A percentile compares a stretch with the other conserved stretches of the same genome.
phyloP scores from a whole-genome alignment of 2,113 vertebrate species.

The Platanista minor region DNA sequence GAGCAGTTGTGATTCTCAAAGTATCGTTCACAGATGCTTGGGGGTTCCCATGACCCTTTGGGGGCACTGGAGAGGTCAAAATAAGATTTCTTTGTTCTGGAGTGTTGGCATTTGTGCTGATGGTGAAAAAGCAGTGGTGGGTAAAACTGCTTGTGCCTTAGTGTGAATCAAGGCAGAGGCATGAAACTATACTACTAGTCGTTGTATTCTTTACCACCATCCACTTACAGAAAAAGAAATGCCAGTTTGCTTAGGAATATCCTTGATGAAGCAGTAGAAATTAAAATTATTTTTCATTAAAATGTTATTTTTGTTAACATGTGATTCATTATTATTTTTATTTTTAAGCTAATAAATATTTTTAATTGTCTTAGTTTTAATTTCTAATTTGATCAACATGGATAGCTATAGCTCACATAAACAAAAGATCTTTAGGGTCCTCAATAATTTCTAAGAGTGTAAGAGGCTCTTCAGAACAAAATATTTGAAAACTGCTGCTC shows the following conservation, averaged over 20 bases:
- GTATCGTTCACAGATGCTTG: background rate
- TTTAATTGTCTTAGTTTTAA: slow-evolving; percentile 11
- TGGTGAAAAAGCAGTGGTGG: background rate
- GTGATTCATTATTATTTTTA: background rate
- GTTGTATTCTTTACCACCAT: background rate
- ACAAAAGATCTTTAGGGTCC: background rate
- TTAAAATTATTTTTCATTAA: background rate
- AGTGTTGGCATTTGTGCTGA: background rate
- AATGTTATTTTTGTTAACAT: background rate
- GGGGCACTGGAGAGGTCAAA: background rate
- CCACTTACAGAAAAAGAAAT: background rate
- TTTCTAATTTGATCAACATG: background rate
- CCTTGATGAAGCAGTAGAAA: background rate
- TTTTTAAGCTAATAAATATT: background rate
- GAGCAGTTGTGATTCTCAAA: background rate
- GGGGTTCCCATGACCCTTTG: background rate
- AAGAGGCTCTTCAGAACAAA: background rate
- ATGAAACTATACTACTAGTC: background rate
- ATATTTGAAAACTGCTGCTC: slow-evolving; percentile 10
- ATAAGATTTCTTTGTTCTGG: background rate
- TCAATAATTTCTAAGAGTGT: background rate
- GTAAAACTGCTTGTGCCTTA: background rate
- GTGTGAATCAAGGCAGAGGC: background rate
- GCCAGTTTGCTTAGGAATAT: background rate
- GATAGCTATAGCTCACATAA: background rate